These are phyloP conservation scores for Achlya flavicornis DNA, from an alignment of 2,888 invertebrate genomes.

Conservation along the genomic window DNA sequence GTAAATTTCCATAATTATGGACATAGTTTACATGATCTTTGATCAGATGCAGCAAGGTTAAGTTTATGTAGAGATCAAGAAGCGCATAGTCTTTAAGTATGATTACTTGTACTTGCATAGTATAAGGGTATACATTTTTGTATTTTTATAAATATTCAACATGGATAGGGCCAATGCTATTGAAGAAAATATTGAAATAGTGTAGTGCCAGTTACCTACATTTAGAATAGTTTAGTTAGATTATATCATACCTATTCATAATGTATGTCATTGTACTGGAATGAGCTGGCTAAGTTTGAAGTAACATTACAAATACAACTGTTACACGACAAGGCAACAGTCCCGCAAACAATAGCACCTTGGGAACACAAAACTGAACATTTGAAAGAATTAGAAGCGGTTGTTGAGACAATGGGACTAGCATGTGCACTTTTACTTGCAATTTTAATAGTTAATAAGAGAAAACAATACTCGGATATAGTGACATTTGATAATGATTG, in stretches of 20 bases:
- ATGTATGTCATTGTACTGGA: slow-evolving; percentile 4
- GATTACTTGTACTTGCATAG: too few species aligned
- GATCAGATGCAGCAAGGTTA: background rate
- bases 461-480: background rate
- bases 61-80: slow-evolving; percentile 1
- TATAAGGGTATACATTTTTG: too few species aligned
- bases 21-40: background rate
- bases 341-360: slow-evolving; percentile 10
- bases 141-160: too few species aligned
- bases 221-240: background rate
- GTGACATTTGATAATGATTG: background rate
- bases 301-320: background rate
- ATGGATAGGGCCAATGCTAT: too few species aligned
- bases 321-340: background rate
- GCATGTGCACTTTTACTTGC: background rate
- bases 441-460: background rate
- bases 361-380: slow-evolving; percentile 1
- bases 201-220: background rate
- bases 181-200: background rate
- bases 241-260: slow-evolving; percentile 1
- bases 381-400: slow-evolving; percentile 5
- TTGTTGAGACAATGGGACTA: slow-evolving; percentile 10
- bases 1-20: background rate
- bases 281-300: slow-evolving; percentile 1
- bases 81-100: background rate